These are phyloP conservation scores for Todiramphus saurophagus DNA, from an alignment of 2,113 vertebrate species.

Conservation along the genomic window DNA sequence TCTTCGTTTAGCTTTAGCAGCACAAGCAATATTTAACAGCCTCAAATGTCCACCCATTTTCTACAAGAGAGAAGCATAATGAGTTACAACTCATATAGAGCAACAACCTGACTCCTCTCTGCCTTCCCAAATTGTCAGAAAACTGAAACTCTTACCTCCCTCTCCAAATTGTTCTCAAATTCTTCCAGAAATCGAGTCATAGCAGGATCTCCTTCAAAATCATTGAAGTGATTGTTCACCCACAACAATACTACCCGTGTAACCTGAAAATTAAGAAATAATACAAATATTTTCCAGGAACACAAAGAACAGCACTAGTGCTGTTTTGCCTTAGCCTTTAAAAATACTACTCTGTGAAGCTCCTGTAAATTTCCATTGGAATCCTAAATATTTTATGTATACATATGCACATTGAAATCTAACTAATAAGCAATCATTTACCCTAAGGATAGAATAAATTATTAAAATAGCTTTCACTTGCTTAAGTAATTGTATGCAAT, in stretches of 20 bases:
- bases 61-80: slow-evolving; percentile 64
- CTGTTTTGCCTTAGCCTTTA: neutral
- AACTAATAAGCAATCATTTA: neutral
- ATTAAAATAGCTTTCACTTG: neutral
- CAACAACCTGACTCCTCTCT: neutral
- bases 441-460: neutral
- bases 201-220: slow-evolving; percentile 96
- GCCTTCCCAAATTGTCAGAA: neutral
- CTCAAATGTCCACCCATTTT: slow-evolving; percentile 99
- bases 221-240: slow-evolving; percentile 99
- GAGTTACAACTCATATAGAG: neutral
- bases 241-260: slow-evolving; percentile 99
- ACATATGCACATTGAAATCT: neutral
- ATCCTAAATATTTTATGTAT: neutral
- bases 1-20: slow-evolving; percentile 96
- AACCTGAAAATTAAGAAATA: slow-evolving; percentile 81
- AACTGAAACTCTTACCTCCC: slow-evolving; percentile 81
- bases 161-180: slow-evolving; percentile 98
- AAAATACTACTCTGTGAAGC: neutral
- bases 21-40: slow-evolving; percentile 97
- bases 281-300: neutral
- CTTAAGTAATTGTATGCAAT: neutral
- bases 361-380: neutral
- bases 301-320: neutral
- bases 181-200: slow-evolving; percentile 98